A percentile compares a stretch with the other conserved stretches of the same genome.
Conservation (phyloP, 1,140 invertebrate species). For the Drosophila sp. region DNA sequence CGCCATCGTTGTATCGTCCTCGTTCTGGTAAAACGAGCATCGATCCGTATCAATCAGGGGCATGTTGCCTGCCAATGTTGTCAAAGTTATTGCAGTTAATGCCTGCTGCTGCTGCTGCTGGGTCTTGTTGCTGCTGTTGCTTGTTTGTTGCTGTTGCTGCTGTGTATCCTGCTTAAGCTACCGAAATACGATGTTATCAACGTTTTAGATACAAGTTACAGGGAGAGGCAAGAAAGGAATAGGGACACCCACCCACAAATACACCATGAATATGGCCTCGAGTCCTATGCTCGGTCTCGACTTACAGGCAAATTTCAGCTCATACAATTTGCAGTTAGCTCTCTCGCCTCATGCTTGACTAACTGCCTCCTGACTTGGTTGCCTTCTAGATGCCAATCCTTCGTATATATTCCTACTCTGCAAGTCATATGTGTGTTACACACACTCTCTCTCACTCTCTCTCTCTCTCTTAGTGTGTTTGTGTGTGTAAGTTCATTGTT, state of each 20-base stretch:
- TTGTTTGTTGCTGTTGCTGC: slow-evolving; percentile 7
- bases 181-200: slow-evolving; percentile 64
- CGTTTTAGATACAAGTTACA: slow-evolving; percentile 57
- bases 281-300: slow-evolving; percentile 22
- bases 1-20: background rate
- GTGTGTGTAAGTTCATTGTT: slow-evolving; percentile 59
- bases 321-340: slow-evolving; percentile 77
- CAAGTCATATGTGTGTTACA: slow-evolving; percentile 31
- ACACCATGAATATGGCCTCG: slow-evolving; percentile 19
- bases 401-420: slow-evolving; percentile 18
- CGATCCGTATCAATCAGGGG: slow-evolving; percentile 60
- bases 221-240: background rate
- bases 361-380: slow-evolving; percentile 65
- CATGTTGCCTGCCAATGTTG: slow-evolving; percentile 44
- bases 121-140: slow-evolving; percentile 29
- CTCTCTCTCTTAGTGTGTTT: slow-evolving; percentile 27
- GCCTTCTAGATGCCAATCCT: slow-evolving; percentile 18
- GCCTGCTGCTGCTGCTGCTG: slow-evolving; percentile 15
- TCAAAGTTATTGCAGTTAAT: slow-evolving; percentile 70
- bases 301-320: slow-evolving; percentile 69
- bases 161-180: slow-evolving; percentile 38
- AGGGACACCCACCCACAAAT: background rate
- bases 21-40: slow-evolving; percentile 36
- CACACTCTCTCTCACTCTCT: slow-evolving; percentile 35
- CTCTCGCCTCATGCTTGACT: slow-evolving; percentile 65